These are phyloP conservation scores for Epinotia ramella DNA, from an alignment of 2,888 invertebrate species.

Conservation along the genomic window DNA sequence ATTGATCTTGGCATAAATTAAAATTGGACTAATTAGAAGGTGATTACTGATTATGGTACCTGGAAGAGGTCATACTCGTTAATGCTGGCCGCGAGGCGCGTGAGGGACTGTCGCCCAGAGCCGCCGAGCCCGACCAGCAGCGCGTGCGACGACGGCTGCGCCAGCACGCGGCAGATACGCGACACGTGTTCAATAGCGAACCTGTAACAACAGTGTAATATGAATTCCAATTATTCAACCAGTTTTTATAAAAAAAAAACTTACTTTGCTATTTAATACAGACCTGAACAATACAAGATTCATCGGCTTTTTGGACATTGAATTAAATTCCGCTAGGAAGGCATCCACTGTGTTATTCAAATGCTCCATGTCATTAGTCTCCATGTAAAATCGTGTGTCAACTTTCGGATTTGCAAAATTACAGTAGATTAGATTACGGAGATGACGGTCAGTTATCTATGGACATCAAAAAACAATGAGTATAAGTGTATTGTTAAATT, in stretches of 20 bases:
- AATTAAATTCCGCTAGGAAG: constrained; percentile 95
- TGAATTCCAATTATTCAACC: background rate
- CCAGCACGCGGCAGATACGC: constrained; percentile 94
- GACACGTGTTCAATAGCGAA: constrained; percentile 98
- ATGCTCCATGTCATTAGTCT: constrained; percentile 93
- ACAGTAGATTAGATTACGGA: constrained; percentile 95
- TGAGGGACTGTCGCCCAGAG: constrained; percentile 96
- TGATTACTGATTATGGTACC: constrained; percentile 54
- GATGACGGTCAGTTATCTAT: constrained; percentile 91
- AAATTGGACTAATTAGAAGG: no score
- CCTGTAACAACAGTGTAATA: constrained; percentile 79
- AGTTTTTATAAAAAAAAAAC: background rate
- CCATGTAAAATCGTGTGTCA: constrained; percentile 94
- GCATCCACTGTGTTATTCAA: constrained; percentile 93
- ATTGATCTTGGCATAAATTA: no score
- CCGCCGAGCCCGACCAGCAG: constrained; percentile 96
- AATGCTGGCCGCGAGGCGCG: constrained; percentile 96
- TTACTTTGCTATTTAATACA: background rate
- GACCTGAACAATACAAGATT: constrained; percentile 95
- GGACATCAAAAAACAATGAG: constrained; percentile 47
- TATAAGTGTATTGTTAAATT: background rate
- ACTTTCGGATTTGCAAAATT: constrained; percentile 98
- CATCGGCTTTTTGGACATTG: constrained; percentile 98
- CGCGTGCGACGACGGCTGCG: constrained; percentile 96
- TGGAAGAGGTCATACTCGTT: constrained; percentile 95